A percentile compares a stretch with the other conserved stretches of the same genome.
phyloP scores from a whole-genome alignment of 2,797 vertebrate species.

The Philypnodon macrostomus region DNA sequence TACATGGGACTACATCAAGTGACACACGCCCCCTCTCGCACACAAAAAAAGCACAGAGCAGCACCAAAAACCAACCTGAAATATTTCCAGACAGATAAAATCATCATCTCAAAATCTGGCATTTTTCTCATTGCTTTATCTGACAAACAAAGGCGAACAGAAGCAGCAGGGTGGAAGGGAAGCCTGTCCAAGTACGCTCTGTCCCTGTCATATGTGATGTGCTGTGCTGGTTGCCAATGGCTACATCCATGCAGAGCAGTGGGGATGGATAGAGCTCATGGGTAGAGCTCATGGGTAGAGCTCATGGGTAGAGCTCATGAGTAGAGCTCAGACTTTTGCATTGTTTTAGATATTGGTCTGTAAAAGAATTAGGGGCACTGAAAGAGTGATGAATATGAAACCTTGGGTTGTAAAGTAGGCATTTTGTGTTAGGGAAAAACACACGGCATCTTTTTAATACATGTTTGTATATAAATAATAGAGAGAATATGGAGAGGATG shows the following conservation, averaged over 20 bases:
- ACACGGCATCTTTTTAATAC: no score
- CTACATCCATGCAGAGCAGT: constrained; percentile 30
- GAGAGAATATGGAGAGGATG: no score
- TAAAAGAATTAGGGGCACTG: no score
- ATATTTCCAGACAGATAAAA: constrained; percentile 15
- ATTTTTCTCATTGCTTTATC: constrained; percentile 29
- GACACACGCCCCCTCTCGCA: constrained; percentile 5
- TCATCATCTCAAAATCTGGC: constrained; percentile 15
- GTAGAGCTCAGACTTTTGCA: no score
- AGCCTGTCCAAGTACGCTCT: constrained; percentile 44
- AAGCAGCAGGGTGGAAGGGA: constrained; percentile 50
- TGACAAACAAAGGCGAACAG: constrained; percentile 36
- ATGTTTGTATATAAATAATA: no score
- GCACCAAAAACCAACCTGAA: constrained; percentile 16
- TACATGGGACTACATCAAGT: constrained; percentile 14
- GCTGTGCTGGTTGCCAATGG: constrained; percentile 36
- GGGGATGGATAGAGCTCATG: constrained; percentile 44
- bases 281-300: constrained; percentile 31
- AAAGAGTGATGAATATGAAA: no score
- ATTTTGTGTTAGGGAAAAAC: no score
- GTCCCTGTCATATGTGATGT: constrained; percentile 25
- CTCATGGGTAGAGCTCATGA: constrained; percentile 14
- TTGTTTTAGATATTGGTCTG: neutral
- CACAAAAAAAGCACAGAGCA: neutral
- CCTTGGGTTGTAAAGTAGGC: no score